Conservation (phyloP, 2,888 invertebrate species). For the Clusia tigrina region DNA sequence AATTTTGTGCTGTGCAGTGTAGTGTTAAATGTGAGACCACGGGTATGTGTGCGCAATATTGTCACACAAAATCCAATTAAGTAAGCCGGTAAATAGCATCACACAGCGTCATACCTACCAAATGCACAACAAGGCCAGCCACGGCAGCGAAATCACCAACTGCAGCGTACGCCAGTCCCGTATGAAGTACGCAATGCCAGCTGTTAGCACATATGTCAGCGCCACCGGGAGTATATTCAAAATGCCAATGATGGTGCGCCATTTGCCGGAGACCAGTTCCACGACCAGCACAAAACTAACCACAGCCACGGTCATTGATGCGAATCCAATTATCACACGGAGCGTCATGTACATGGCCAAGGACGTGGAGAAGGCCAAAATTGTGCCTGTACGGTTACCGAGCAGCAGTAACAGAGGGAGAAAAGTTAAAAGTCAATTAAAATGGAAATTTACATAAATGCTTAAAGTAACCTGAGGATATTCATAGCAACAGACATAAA, state of each 20-base stretch:
- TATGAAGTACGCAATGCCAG: conserved; percentile 70
- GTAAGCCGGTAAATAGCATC: no score
- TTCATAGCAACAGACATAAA: no score
- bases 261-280: conserved; percentile 72
- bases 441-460: no score
- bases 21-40: no score
- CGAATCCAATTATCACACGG: conserved; percentile 70
- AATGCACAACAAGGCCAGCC: conserved; percentile 66
- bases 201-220: conserved; percentile 68
- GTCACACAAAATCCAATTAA: no score
- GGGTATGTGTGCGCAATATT: no score
- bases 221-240: conserved; percentile 72
- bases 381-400: conserved; percentile 60
- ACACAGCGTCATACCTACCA: conserved; percentile 64
- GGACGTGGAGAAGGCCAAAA: conserved; percentile 70
- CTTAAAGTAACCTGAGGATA: no score
- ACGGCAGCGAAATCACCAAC: conserved; percentile 70
- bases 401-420: no score
- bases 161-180: conserved; percentile 68
- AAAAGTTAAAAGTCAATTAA: no score
- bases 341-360: conserved; percentile 68
- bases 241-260: conserved; percentile 72
- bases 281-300: conserved; percentile 75
- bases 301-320: conserved; percentile 71
- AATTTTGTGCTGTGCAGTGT: no score